A percentile compares a stretch with the other conserved stretches of the same genome.
These are phyloP conservation scores for Rutilus rutilus DNA, from an alignment of 2,113 vertebrate genomes.

Conservation along the genomic window DNA sequence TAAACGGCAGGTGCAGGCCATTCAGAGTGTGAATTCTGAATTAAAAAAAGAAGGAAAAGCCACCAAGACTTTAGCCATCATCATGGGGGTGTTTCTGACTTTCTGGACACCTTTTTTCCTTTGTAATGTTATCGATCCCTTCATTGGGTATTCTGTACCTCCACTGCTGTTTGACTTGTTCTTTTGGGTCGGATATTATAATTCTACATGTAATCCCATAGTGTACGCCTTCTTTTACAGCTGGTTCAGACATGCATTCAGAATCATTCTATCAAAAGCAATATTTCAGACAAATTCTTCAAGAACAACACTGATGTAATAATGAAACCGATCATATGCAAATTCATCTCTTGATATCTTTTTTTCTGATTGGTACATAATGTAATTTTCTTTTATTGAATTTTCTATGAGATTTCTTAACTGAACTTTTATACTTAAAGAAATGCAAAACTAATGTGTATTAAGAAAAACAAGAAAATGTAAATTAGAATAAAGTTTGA, in stretches of 20 bases:
- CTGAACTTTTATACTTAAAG: neutral
- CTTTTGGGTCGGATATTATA: slow-evolving; percentile 84
- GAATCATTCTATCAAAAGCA: slow-evolving; percentile 77
- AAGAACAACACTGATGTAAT: slow-evolving; percentile 32
- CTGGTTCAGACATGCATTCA: slow-evolving; percentile 84
- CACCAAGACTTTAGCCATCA: slow-evolving; percentile 78
- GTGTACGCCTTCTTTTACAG: slow-evolving; percentile 84
- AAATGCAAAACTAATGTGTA: neutral
- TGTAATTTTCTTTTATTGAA: neutral
- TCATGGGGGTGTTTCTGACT: slow-evolving; percentile 80
- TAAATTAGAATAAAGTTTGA: neutral
- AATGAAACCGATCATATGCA: neutral
- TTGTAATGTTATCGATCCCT: slow-evolving; percentile 75
- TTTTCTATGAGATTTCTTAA: neutral
- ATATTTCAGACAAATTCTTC: slow-evolving; percentile 77
- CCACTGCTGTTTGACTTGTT: slow-evolving; percentile 72
- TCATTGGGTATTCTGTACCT: slow-evolving; percentile 74
- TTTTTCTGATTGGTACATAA: neutral
- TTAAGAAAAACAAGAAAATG: neutral
- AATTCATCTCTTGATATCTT: neutral
- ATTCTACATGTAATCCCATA: slow-evolving; percentile 83
- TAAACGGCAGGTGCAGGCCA: slow-evolving; percentile 76
- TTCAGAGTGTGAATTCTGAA: slow-evolving; percentile 61
- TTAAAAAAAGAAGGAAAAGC: slow-evolving; percentile 78
- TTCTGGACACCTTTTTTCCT: slow-evolving; percentile 86